These are phyloP conservation scores for Alauda arvensis DNA, from an alignment of 2,797 vertebrate genomes.

Conservation along the genomic window DNA sequence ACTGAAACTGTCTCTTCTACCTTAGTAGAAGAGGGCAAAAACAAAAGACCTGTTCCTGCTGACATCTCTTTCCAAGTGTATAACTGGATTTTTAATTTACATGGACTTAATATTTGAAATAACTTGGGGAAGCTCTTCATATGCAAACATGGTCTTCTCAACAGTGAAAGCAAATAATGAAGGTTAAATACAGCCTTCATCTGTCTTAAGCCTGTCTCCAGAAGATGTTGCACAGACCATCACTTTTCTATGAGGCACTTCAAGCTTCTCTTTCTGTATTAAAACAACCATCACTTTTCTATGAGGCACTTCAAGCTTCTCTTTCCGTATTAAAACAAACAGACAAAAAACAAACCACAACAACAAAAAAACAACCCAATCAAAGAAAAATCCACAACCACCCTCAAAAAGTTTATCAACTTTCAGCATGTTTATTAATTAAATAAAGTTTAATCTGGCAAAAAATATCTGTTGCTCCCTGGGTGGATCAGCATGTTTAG, in stretches of 20 bases:
- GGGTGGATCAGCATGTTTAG: not conserved
- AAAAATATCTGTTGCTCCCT: not conserved
- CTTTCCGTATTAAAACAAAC: too few species aligned
- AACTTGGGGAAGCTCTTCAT: not conserved
- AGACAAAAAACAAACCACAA: not conserved
- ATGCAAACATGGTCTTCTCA: constrained; percentile 30
- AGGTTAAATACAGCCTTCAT: not conserved
- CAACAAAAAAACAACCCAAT: not conserved
- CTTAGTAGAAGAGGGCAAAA: not conserved
- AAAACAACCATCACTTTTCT: not conserved
- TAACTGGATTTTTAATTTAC: constrained; percentile 40
- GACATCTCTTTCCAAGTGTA: not conserved
- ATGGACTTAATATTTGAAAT: constrained; percentile 19
- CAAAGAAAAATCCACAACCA: not conserved
- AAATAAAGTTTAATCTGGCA: not conserved
- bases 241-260: not conserved
- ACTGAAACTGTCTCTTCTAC: constrained; percentile 8
- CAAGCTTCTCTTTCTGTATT: not conserved
- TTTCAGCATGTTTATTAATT: not conserved
- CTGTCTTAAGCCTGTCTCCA: not conserved
- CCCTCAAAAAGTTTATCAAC: not conserved
- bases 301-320: not conserved
- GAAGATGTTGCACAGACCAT: not conserved
- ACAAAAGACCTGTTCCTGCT: not conserved
- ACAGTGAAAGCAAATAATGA: constrained; percentile 2